phyloP scores from a whole-genome alignment of 53 echinoderm and acorn worm species.

The Mesocentrotus franciscanus region DNA sequence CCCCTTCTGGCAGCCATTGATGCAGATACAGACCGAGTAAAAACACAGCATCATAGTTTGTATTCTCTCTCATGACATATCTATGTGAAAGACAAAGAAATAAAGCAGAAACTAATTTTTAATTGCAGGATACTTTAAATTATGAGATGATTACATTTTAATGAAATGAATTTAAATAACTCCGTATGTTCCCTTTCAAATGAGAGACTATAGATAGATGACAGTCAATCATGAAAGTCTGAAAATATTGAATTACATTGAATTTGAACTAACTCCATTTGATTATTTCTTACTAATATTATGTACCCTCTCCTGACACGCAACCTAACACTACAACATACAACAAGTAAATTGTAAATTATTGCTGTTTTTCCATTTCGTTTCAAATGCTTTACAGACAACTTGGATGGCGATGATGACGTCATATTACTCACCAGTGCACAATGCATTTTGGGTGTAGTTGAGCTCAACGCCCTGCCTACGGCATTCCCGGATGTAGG shows the following conservation, averaged over 20 bases:
- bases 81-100: neutral
- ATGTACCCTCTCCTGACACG: no score
- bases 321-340: no score
- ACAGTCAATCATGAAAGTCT: no score
- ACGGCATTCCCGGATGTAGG: constrained; percentile 86
- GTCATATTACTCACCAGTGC: constrained; percentile 68
- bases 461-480: constrained; percentile 82
- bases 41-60: neutral
- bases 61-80: neutral
- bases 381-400: neutral
- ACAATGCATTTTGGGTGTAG: constrained; percentile 69
- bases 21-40: neutral
- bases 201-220: no score
- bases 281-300: no score
- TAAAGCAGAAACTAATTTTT: neutral
- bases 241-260: no score
- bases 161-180: no score
- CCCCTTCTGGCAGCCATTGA: neutral
- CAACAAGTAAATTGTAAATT: no score
- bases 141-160: neutral
- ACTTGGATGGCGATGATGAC: neutral
- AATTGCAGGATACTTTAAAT: neutral
- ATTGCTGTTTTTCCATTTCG: neutral
- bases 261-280: no score
- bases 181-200: no score